Evolutionary conservation across 2,888 invertebrate genomes (phyloP).

Genomic region (Harmothoe impar): DNA sequence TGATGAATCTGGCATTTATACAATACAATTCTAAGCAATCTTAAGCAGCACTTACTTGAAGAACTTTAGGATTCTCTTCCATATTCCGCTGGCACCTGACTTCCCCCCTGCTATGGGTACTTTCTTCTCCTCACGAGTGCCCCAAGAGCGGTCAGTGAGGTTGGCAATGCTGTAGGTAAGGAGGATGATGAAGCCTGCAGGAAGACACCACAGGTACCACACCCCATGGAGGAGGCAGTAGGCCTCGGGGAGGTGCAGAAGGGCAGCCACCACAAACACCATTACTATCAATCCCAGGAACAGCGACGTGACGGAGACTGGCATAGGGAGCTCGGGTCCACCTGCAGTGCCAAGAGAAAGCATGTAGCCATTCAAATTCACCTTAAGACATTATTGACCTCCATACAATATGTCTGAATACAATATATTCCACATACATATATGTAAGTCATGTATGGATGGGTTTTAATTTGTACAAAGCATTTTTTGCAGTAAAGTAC

Average conservation of each 20-base stretch:
- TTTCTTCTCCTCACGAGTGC: constrained; percentile 76
- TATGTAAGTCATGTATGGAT: too few species aligned
- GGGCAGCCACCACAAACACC: constrained; percentile 75
- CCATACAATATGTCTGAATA: too few species aligned
- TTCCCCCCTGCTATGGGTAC: constrained; percentile 67
- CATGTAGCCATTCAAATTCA: too few species aligned
- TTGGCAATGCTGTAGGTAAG: constrained; percentile 80
- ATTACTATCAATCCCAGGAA: constrained; percentile 74
- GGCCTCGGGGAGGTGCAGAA: constrained; percentile 77
- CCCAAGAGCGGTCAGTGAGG: constrained; percentile 81
- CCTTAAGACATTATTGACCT: too few species aligned
- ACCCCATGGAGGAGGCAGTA: constrained; percentile 77
- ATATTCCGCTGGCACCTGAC: constrained; percentile 70
- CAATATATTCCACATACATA: too few species aligned
- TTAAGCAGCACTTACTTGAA: constrained; percentile 79
- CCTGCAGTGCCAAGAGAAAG: too few species aligned
- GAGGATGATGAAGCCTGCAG: constrained; percentile 78
- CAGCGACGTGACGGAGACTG: constrained; percentile 75
- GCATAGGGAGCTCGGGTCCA: constrained; percentile 67
- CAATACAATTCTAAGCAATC: too few species aligned
- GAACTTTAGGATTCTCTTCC: constrained; percentile 68
- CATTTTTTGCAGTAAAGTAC: too few species aligned
- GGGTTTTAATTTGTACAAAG: too few species aligned
- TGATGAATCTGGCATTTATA: too few species aligned
- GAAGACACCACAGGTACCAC: constrained; percentile 79